These are phyloP conservation scores for Dipodomys stephensi DNA, from an alignment of 2,113 vertebrate genomes.

Conservation along the genomic window DNA sequence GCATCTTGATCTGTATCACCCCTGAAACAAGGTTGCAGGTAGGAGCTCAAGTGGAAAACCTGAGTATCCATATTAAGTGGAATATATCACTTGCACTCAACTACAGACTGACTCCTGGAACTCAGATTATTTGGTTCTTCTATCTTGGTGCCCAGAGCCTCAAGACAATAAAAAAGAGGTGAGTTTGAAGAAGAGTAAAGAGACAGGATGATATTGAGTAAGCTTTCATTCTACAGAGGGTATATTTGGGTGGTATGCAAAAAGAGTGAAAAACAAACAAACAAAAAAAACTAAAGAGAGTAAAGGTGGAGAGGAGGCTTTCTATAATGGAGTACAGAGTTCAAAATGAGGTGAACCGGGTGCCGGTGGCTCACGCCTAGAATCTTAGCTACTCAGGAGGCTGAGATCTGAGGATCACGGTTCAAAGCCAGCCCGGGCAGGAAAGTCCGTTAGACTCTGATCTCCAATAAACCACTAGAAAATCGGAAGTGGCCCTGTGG, in stretches of 20 bases:
- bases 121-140: neutral
- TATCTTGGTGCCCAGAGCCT: neutral
- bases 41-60: too few relatives aligned
- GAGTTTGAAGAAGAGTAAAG: neutral
- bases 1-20: too few relatives aligned
- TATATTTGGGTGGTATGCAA: neutral
- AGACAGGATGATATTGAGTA: neutral
- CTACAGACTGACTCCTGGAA: neutral
- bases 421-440: too few relatives aligned
- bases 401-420: too few relatives aligned
- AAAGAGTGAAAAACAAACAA: neutral
- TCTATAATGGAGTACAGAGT: neutral
- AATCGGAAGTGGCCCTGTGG: too few relatives aligned
- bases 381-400: too few relatives aligned
- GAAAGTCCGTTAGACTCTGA: too few relatives aligned
- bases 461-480: too few relatives aligned
- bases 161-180: neutral
- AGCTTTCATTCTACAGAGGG: neutral
- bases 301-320: neutral
- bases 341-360: neutral
- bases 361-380: too few relatives aligned
- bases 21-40: neutral
- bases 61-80: neutral
- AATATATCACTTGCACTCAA: neutral
- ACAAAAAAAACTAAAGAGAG: neutral